Base-by-base conservation (phyloP, 2,797 vertebrate species). In the Gambelia wislizenii region DNA sequence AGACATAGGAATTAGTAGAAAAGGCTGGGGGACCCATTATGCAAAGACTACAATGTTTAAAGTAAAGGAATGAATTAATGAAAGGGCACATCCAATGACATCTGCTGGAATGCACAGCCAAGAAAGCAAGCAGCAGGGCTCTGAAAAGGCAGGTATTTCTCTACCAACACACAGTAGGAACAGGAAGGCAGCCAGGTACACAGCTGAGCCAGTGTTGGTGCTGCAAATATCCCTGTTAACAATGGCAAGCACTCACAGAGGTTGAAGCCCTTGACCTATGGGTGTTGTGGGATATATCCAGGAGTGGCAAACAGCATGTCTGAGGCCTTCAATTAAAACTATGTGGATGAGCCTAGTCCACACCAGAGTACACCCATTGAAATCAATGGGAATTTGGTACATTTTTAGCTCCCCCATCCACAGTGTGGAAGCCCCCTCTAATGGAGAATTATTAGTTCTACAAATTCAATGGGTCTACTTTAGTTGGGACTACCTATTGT, bases 1-100 rank as follows among this genome's bases (percentile, higher is more conserved):
- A 91, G 87, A 83, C 69, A 86, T 1, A 30, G 4, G 0, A 27
- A 6, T 82, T 47, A 91, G 88, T 47, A 89, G 86, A 81, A 84
- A 27, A 74, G 54, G 89, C 84, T 84, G 6, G 72, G 39, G 47
- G 8, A 25, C 25, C 36, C 8, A 22, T 44, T 70, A 64, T 56
- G 67, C n/a, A 59, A 84, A 75, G 9, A 47, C 36, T 44, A 42
- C 85, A 49, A 44, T 30, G 36, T 67, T 30, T 67, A 61, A 84
- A 64, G 69, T 8, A 59, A 70, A 69, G 44, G 36, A 76, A 77
- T 77, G 14, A 67, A 76, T 82, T 42, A 64, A 85, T 82, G 56
- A 75, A 64, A 86, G 56, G 56, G 7, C 47, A 86, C 27, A 47
- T 75, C 22, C 42, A 64, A 85, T 85, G 27, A 52, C 39, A 80